Base-by-base conservation (phyloP, 2,888 invertebrate species). In the Chironomus riparius region DNA sequence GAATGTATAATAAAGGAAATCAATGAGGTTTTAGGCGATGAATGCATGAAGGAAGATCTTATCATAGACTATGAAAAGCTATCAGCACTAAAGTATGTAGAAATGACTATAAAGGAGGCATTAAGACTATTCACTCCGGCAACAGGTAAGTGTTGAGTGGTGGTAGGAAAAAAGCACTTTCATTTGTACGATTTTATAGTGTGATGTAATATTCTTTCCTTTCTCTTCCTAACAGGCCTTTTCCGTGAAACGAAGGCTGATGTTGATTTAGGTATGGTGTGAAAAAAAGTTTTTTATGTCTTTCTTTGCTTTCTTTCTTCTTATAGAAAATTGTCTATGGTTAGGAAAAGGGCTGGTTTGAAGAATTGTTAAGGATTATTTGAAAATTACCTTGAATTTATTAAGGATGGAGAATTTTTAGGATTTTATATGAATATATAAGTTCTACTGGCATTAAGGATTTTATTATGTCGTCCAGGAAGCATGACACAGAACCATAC, bases 41-140 rank as follows among this genome's bases (percentile, higher is more conserved):
- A 69, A 50, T 28, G 22, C 28, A 47, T 38, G 38, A 38, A 38
- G 38, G 38, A 56, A 38, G 56, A 61, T 76, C 65, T 74, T 68
- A 74, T 74, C 68, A n/a, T 47, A 13, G 24, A 48, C 68, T 69
- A 69, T 69, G 76, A 76, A 76, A 69, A 76, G 56, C 61, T 76
- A 76, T 76, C 76, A 38, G 61, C 48, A 48, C 69, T 76, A 28
- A 76, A 76, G 69, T 76, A 76, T 21, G 47, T 76, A 47, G 76
- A 76, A 28, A 76, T 69, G 76, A 68, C 48, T 24, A 76, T 76
- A 24, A 76, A 76, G 69, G 76, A 76, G 69, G 62, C 76, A n/a
- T 50, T 76, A 68, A 48, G 76, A 68, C 76, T 76, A 15, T 76
- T 76, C 47, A 56, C 38, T 21, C 76, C 76, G 1, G 69, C 76